A percentile compares a stretch with the other conserved stretches of the same genome.
Evolutionary conservation across 2,113 vertebrate species (phyloP).

Genomic region (Sarotherodon lohbergeri): DNA sequence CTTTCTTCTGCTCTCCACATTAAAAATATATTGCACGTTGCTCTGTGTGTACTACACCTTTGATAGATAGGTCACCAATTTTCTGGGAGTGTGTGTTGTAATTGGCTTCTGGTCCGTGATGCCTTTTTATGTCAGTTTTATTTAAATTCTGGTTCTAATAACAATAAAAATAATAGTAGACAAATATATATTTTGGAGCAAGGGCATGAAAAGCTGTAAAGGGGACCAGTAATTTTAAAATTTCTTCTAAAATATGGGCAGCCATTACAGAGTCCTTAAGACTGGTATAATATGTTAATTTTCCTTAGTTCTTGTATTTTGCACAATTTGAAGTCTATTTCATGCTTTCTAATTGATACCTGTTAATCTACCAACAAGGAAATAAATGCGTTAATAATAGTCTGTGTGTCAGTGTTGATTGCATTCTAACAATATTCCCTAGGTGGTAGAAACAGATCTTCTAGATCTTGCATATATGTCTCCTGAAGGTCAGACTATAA

Average conservation of each 20-base stretch:
- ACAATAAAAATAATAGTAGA: neutral
- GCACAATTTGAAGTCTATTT: neutral
- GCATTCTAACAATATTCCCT: neutral
- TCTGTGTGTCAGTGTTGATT: neutral
- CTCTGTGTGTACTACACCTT: neutral
- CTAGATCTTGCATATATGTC: neutral
- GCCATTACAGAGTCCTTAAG: neutral
- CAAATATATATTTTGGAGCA: neutral
- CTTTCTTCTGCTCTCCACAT: neutral
- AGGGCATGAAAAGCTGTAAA: neutral
- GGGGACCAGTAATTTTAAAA: neutral
- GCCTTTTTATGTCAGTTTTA: neutral
- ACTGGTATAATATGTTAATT: neutral
- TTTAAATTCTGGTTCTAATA: neutral
- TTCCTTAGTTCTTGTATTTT: neutral
- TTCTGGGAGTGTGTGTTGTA: neutral
- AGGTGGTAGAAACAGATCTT: neutral
- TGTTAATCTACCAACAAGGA: neutral
- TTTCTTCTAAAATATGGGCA: neutral
- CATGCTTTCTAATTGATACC: neutral
- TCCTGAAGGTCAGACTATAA: neutral
- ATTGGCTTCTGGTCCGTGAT: neutral
- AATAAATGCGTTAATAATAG: neutral
- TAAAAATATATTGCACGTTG: neutral
- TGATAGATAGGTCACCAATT: neutral